These are phyloP conservation scores for Ornithoptera alexandrae DNA, from an alignment of 2,888 invertebrate genomes.

Conservation along the genomic window DNA sequence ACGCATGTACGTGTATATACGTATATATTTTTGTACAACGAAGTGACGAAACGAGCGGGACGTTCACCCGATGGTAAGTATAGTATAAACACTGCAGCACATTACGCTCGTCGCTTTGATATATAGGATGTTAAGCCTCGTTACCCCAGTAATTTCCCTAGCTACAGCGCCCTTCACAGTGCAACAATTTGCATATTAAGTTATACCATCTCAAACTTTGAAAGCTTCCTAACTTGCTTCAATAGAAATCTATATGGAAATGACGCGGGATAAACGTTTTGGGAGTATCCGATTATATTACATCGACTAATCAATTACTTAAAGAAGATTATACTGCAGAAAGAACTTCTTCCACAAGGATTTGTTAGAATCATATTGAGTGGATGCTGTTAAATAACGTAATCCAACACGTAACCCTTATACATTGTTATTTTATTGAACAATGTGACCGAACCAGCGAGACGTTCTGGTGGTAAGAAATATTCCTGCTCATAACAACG, in stretches of 20 bases:
- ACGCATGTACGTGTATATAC: background rate
- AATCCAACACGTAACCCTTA: background rate
- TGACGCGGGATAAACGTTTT: slow-evolving; percentile 50
- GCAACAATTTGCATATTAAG: background rate
- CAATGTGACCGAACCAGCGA: too few relatives aligned
- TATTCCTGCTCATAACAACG: too few relatives aligned
- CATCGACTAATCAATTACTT: slow-evolving; percentile 69
- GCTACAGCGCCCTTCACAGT: too few relatives aligned
- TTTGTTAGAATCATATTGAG: slow-evolving; percentile 46
- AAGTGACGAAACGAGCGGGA: too few relatives aligned
- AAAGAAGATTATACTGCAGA: slow-evolving; percentile 42
- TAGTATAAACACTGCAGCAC: too few relatives aligned
- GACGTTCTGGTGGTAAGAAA: too few relatives aligned
- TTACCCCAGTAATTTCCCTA: too few relatives aligned
- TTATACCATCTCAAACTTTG: background rate
- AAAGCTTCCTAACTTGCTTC: slow-evolving; percentile 3
- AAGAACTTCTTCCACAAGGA: slow-evolving; percentile 43
- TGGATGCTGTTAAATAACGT: slow-evolving; percentile 32
- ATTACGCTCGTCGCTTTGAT: too few relatives aligned
- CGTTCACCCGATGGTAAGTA: too few relatives aligned
- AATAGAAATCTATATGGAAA: slow-evolving; percentile 35
- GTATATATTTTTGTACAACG: too few relatives aligned
- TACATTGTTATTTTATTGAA: too few relatives aligned
- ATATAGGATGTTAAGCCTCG: too few relatives aligned
- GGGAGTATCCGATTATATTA: slow-evolving; percentile 56